A percentile compares a stretch with the other conserved stretches of the same genome.
Evolutionary conservation across 2,888 invertebrate genomes (phyloP).

Genomic region (Campoplex capitator): DNA sequence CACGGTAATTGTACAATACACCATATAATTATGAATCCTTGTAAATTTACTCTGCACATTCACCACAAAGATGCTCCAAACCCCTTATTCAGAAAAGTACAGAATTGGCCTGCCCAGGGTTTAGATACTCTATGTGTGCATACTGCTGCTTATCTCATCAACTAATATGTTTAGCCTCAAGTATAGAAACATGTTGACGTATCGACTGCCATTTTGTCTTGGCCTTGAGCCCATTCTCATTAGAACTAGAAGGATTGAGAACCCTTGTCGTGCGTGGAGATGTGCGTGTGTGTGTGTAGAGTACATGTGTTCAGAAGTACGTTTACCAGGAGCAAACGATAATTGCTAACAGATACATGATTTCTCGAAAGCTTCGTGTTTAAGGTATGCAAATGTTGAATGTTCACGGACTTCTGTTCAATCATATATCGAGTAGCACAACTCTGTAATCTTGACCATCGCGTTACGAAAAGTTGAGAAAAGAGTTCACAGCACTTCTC

Average conservation of each 20-base stretch:
- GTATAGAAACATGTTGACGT: constrained; percentile 10
- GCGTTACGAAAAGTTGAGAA: constrained; percentile 33
- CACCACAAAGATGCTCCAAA: neutral
- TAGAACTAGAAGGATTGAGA: constrained; percentile 34
- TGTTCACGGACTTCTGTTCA: constrained; percentile 20
- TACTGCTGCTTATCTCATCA: constrained; percentile 32
- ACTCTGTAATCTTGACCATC: constrained; percentile 20
- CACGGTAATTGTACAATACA: neutral
- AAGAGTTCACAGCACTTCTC: constrained; percentile 14
- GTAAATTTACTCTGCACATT: neutral
- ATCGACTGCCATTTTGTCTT: constrained; percentile 39
- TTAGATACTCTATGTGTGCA: neutral
- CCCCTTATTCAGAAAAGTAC: constrained; percentile 5
- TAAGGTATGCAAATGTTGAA: constrained; percentile 33
- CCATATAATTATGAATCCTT: neutral
- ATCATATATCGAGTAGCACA: constrained; percentile 26
- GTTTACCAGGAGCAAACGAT: constrained; percentile 50
- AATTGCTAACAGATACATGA: constrained; percentile 58
- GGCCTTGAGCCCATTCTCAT: constrained; percentile 47
- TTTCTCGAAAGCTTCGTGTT: constrained; percentile 55
- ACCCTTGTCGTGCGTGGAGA: constrained; percentile 32
- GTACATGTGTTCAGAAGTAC: neutral
- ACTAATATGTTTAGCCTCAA: constrained; percentile 23
- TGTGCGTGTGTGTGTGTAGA: constrained; percentile 1
- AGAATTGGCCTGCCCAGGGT: neutral